These are phyloP conservation scores for Chrysogorgia sp. DNA, from an alignment of 92 coral and sea anemone species.

Conservation along the genomic window DNA sequence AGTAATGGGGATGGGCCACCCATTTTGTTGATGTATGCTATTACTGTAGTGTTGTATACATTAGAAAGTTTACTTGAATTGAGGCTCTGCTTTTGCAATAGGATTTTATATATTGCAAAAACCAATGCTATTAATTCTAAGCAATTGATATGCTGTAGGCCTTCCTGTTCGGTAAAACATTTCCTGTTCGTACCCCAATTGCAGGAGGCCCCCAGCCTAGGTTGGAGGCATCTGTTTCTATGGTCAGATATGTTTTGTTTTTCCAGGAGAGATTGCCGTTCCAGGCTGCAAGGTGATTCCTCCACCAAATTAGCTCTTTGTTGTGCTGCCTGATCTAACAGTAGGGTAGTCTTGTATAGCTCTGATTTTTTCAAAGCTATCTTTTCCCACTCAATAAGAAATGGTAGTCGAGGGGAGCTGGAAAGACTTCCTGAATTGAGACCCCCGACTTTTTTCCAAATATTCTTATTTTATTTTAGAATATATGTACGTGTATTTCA, in stretches of 20 bases:
- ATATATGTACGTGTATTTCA: no score
- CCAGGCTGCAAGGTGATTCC: constrained; percentile 42
- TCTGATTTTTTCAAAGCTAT: constrained; percentile 8
- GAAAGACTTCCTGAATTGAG: constrained; percentile 63
- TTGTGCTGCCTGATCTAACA: constrained; percentile 30
- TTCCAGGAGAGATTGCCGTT: constrained; percentile 44
- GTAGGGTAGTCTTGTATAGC: constrained; percentile 41
- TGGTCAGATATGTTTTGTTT: constrained; percentile 11
- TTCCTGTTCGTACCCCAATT: constrained; percentile 44
- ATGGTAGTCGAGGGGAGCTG: constrained; percentile 58
- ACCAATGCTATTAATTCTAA: constrained; percentile 51
- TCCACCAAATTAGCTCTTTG: constrained; percentile 52
- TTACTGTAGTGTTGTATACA: constrained; percentile 58
- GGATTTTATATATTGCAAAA: constrained; percentile 54
- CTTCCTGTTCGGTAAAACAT: constrained; percentile 50
- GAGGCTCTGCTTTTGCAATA: constrained; percentile 56
- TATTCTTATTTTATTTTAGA: no score
- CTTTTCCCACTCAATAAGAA: constrained; percentile 35
- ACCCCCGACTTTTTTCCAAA: constrained; percentile 38
- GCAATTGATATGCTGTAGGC: constrained; percentile 44
- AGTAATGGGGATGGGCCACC: no score
- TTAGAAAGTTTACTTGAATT: constrained; percentile 48
- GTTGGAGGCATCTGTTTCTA: constrained; percentile 53
- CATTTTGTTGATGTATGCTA: no score
- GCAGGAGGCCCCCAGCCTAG: constrained; percentile 58